Base-by-base conservation (phyloP, 2,797 vertebrate genomes). In the Poeciliopsis turneri region DNA sequence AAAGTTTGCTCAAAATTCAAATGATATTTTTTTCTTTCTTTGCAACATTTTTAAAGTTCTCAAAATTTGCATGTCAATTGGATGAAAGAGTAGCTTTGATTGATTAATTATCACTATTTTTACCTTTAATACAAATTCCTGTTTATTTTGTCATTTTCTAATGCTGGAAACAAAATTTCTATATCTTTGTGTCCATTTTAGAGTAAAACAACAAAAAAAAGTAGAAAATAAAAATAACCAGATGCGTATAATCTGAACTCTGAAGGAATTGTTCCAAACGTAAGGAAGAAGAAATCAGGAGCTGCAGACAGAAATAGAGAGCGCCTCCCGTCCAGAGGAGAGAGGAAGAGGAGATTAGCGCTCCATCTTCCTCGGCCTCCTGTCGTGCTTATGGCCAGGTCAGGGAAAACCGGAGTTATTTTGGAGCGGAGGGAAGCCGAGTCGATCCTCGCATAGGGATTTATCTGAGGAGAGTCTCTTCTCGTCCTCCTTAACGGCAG, bases 281-380 rank as follows among this genome's bases (percentile, higher is more conserved):
- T 41, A 41, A 39, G 20, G 36, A 68, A 20, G 9, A 2, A 41
- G 39, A 68, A 33, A 66, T 23, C 3, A 49, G 73, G 64, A 78
- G 81, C 59, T 85, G 81, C 76, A 70, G 81, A 81, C 77, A 81
- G 82, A 72, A 71, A 82, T 55, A 88, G 78, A 76, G 83, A 77
- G 61, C 86, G 33, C 61, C 75, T 33, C 59, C 28, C 16, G 8
- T 36, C 30, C 59, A 64, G 59, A 61, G 78, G 74, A 80, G 64
- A 69, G 83, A 85, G 79, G 86, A 82, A 64, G 79, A 87, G 84
- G 84, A 79, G 88, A 86, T 85, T 86, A 91, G 72, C 72, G 73
- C 77, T 73, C 69, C 78, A 45, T 73, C 77, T 74, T 66, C 53
- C 70, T 15, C 78, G 73, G 33, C 51, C 82, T 82, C 79, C 85